These are phyloP conservation scores for Sclerurus mexicanus DNA, from an alignment of 2,113 vertebrate species.

Conservation along the genomic window DNA sequence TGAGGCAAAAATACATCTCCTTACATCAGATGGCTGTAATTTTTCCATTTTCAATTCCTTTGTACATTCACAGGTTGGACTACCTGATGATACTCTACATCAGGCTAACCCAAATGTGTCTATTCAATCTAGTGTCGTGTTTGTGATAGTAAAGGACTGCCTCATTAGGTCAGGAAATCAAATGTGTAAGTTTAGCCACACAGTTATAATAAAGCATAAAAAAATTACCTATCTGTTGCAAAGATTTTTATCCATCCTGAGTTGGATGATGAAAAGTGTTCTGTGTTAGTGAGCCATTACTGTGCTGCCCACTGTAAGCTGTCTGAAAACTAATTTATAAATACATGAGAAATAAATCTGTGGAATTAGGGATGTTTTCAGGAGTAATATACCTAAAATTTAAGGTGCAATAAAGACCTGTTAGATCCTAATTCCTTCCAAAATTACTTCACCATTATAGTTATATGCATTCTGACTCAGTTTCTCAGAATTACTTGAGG, in stretches of 20 bases:
- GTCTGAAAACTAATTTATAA: not conserved
- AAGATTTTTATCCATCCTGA: not conserved
- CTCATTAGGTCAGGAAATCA: constrained; percentile 2
- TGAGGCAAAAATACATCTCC: not conserved
- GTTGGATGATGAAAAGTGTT: not conserved
- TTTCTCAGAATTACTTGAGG: not conserved
- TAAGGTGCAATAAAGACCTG: not conserved
- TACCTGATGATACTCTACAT: not conserved
- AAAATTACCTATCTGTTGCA: not conserved
- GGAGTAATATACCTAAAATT: not conserved
- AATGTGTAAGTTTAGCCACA: not conserved
- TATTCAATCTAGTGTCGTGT: not conserved
- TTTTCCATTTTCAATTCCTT: constrained; percentile 8
- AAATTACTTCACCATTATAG: not conserved
- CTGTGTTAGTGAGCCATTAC: not conserved
- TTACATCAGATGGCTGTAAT: not conserved
- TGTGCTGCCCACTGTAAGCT: not conserved
- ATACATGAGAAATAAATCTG: not conserved
- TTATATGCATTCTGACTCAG: not conserved
- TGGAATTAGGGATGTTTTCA: not conserved
- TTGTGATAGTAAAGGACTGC: not conserved
- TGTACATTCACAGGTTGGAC: not conserved
- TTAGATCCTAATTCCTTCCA: not conserved
- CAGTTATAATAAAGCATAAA: not conserved
- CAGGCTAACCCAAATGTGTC: not conserved